phyloP scores from a whole-genome alignment of 2,113 vertebrate species.

The Irena cyanogastra region DNA sequence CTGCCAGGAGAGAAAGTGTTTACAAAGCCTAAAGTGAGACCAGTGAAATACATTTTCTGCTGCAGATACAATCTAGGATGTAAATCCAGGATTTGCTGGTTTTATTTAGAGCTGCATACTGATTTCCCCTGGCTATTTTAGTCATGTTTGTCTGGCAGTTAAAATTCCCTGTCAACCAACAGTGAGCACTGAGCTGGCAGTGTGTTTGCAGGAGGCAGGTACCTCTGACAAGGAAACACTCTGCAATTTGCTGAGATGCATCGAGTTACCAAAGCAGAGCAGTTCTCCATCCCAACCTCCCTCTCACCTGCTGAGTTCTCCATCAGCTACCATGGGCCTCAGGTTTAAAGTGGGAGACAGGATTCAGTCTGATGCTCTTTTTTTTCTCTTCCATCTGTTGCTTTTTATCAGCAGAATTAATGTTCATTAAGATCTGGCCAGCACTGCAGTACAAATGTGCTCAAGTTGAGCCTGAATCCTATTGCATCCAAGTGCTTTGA shows the following conservation, averaged over 20 bases:
- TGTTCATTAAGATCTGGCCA: background rate
- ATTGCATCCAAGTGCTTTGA: background rate
- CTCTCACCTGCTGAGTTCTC: background rate
- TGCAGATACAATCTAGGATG: background rate
- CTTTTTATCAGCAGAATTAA: constrained; percentile 11
- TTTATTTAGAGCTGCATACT: background rate
- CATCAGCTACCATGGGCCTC: background rate
- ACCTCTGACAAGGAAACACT: background rate
- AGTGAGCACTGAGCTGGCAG: background rate
- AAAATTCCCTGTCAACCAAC: background rate
- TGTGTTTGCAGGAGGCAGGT: background rate
- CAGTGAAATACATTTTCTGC: background rate
- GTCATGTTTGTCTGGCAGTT: background rate
- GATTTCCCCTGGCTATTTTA: background rate
- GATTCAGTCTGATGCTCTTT: background rate
- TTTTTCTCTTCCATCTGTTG: background rate
- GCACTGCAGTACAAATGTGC: background rate
- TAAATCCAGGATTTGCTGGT: background rate
- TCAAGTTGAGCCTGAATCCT: background rate
- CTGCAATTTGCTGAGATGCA: background rate
- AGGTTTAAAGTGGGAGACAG: background rate
- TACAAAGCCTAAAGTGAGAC: background rate
- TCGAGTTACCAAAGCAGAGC: background rate
- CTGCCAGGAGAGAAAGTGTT: background rate
- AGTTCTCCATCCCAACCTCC: background rate